Base-by-base conservation (phyloP, 2,888 invertebrate genomes). In the Polyommatus icarus region DNA sequence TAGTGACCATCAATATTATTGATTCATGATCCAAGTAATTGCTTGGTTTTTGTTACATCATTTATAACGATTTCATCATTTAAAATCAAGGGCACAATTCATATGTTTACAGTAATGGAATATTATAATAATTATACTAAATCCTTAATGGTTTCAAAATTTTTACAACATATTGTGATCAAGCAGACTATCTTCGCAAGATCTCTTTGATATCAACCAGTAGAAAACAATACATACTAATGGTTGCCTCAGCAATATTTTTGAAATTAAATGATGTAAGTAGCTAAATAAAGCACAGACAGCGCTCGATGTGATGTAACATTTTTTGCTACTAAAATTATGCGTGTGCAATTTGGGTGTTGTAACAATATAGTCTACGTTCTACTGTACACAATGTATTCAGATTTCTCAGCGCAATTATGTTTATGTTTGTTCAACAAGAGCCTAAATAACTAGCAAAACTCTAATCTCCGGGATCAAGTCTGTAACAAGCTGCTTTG, bases 1-100 rank as follows among this genome's bases (percentile, higher is more conserved):
- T 29, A 57, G 29, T 67, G 71, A 76, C 80, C 80, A 67, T 67
- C 67, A 20, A 59, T n/a, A 67, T 67, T 67, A 67, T 18, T 67
- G 67, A 29, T 67, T 5, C 67, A 67, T 18, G 29, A 67, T 29
- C 29, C 1, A 67, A 15, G 29, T 15, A 6, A 15, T 67, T 29
- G 29, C 29, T 29, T 67, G 10, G 12, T 67, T 29, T 29, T 20
- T 15, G 67, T 67, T 67, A 67, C 67, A 32, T 29, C 67, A 32
- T 67, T 12, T 67, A 29, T 15, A 15, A 6, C 12, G 29, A 67
- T 29, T 20, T 29, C 15, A 67, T 67, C 1, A 67, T 67, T 29
- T 15, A 29, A 29, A 15, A 12, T 20, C 29, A 29, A 1, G 24
- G 12, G 10, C 12, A 15, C 12, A 5, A 24, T 29, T 15, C 15